Evolutionary conservation across 2,113 vertebrate genomes (phyloP).

Genomic region (Zosterops lateralis): DNA sequence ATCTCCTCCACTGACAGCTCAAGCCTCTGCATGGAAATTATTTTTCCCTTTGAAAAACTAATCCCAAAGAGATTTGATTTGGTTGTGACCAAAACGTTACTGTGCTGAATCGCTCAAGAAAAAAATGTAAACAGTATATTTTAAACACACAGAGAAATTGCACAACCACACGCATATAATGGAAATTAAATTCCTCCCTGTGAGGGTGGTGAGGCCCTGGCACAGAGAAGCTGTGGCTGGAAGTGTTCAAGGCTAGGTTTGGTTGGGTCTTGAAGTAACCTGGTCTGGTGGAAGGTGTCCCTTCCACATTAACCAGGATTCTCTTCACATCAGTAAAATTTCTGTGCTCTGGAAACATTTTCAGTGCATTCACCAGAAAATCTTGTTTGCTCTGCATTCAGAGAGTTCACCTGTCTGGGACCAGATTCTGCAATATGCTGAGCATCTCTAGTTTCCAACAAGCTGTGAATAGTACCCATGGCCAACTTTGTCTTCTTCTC

Average conservation of each 20-base stretch:
- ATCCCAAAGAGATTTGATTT: neutral
- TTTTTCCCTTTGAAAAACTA: slow-evolving; percentile 17
- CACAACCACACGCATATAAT: neutral
- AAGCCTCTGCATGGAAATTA: neutral
- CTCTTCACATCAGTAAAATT: neutral
- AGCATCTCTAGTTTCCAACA: neutral
- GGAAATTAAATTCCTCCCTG: neutral
- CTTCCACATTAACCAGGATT: neutral
- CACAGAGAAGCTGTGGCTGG: neutral
- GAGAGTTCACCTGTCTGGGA: neutral
- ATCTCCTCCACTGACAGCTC: neutral
- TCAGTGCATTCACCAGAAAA: neutral
- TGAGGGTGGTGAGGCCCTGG: neutral
- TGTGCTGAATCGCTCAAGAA: neutral
- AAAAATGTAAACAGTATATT: neutral
- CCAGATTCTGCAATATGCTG: neutral
- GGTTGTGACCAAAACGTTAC: neutral
- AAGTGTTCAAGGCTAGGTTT: neutral
- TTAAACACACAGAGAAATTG: neutral
- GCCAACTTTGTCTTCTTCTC: neutral
- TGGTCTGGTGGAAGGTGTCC: neutral
- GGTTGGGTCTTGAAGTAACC: neutral
- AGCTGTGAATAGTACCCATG: neutral
- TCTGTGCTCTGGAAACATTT: neutral
- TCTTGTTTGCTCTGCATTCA: neutral